These are phyloP conservation scores for Zootermopsis nevadensis DNA, from an alignment of 2,888 invertebrate species.

Conservation along the genomic window DNA sequence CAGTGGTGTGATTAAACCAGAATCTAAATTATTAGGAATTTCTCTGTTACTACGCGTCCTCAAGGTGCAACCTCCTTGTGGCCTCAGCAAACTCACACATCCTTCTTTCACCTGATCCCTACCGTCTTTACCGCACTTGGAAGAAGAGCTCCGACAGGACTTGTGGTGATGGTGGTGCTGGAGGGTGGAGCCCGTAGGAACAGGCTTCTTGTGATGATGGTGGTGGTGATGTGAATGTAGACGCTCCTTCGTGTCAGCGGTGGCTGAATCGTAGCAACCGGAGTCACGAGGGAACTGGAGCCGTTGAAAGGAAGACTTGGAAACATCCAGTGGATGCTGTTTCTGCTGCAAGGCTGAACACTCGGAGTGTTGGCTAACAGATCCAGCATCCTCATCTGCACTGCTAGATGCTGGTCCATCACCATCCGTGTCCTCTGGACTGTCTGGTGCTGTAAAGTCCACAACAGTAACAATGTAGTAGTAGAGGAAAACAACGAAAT, in stretches of 20 bases:
- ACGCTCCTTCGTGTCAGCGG: constrained; percentile 39
- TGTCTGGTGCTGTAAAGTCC: constrained; percentile 63
- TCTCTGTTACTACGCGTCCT: constrained; percentile 43
- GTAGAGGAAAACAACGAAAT: no score
- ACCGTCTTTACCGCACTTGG: constrained; percentile 36
- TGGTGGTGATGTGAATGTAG: constrained; percentile 51
- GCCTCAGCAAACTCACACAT: constrained; percentile 19
- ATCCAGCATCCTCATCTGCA: constrained; percentile 64
- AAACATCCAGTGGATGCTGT: constrained; percentile 10
- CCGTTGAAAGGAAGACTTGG: constrained; percentile 73
- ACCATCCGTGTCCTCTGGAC: constrained; percentile 73
- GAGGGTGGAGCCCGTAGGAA: not conserved
- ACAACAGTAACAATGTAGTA: not conserved
- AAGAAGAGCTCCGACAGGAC: constrained; percentile 42
- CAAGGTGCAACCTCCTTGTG: constrained; percentile 20
- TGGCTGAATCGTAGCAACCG: constrained; percentile 76
- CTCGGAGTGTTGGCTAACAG: constrained; percentile 21
- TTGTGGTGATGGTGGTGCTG: constrained; percentile 30
- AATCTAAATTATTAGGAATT: constrained; percentile 46
- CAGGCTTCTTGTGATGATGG: constrained; percentile 42
- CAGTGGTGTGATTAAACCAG: constrained; percentile 15
- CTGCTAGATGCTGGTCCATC: constrained; percentile 85
- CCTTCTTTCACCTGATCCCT: constrained; percentile 10
- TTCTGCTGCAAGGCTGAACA: constrained; percentile 30
- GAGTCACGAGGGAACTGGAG: constrained; percentile 86